These are phyloP conservation scores for Caracal caracal DNA, from an alignment of 2,113 vertebrate genomes.

Conservation along the genomic window DNA sequence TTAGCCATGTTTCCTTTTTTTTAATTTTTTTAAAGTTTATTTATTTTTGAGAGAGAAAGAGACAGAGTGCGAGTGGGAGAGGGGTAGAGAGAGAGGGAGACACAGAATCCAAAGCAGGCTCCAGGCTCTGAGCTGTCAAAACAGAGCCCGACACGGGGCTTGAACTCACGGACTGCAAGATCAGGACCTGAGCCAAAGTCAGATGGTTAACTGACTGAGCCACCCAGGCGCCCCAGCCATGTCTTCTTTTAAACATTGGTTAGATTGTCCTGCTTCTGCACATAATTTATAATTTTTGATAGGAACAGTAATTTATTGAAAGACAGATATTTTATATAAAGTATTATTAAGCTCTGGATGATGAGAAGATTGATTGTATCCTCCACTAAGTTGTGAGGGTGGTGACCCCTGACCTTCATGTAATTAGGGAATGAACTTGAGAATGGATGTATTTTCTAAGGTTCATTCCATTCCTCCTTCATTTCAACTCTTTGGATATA, in stretches of 20 bases:
- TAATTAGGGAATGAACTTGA: background rate
- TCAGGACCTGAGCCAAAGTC: too few species aligned
- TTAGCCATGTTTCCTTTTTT: background rate
- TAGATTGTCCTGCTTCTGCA: background rate
- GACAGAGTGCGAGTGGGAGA: too few species aligned
- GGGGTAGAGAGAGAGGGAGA: too few species aligned
- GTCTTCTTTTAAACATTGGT: background rate
- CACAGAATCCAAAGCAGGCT: too few species aligned
- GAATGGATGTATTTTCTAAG: background rate
- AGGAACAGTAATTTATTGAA: background rate
- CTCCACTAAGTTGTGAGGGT: background rate
- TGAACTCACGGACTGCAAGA: too few species aligned
- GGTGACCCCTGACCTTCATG: background rate
- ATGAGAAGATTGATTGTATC: background rate
- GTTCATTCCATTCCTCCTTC: background rate
- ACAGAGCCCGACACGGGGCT: too few species aligned
- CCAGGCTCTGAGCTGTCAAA: too few species aligned
- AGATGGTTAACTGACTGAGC: too few species aligned
- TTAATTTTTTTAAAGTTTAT: too few species aligned
- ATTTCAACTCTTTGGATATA: background rate
- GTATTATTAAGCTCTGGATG: background rate
- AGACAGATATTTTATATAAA: background rate
- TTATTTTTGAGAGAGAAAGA: too few species aligned
- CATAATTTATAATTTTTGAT: background rate
- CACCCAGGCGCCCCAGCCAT: background rate